These are phyloP conservation scores for Leptestheria dahalacensis DNA, from an alignment of 1,140 invertebrate species.

Conservation along the genomic window DNA sequence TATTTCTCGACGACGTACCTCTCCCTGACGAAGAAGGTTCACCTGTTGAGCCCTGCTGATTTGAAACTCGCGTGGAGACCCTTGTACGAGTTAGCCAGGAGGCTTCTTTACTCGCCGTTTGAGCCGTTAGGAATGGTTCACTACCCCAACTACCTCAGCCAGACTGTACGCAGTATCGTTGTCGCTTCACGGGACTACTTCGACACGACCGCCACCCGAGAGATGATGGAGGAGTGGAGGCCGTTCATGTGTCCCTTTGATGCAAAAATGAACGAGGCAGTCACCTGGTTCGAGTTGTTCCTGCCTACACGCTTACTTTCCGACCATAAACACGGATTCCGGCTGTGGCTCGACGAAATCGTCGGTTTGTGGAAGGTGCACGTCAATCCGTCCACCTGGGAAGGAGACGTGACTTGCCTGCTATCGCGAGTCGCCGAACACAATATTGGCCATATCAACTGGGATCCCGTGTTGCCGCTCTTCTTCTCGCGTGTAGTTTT, in stretches of 20 bases:
- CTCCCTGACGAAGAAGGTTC: constrained; percentile 38
- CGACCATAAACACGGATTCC: constrained; percentile 30
- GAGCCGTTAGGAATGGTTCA: constrained; percentile 38
- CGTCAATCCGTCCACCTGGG: constrained; percentile 51
- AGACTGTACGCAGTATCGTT: constrained; percentile 26
- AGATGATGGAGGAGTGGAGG: constrained; percentile 70
- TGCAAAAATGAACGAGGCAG: constrained; percentile 37
- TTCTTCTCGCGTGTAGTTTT: constrained; percentile 68
- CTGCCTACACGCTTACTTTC: constrained; percentile 52
- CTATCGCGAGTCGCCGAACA: constrained; percentile 53
- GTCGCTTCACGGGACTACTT: constrained; percentile 42
- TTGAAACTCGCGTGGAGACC: constrained; percentile 72
- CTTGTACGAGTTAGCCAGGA: constrained; percentile 49
- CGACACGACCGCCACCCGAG: constrained; percentile 53
- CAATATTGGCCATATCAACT: constrained; percentile 74
- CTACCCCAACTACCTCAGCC: constrained; percentile 37
- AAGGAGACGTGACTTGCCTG: constrained; percentile 52
- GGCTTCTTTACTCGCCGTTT: constrained; percentile 34
- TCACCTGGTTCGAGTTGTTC: constrained; percentile 54
- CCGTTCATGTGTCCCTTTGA: constrained; percentile 60
- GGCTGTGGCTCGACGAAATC: constrained; percentile 72
- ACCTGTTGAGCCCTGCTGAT: constrained; percentile 57
- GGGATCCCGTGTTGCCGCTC: constrained; percentile 61
- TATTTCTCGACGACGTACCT: constrained; percentile 44
- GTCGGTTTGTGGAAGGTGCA: constrained; percentile 60